These are phyloP conservation scores for Danaus melanippus DNA, from an alignment of 1,140 invertebrate genomes.

Conservation along the genomic window DNA sequence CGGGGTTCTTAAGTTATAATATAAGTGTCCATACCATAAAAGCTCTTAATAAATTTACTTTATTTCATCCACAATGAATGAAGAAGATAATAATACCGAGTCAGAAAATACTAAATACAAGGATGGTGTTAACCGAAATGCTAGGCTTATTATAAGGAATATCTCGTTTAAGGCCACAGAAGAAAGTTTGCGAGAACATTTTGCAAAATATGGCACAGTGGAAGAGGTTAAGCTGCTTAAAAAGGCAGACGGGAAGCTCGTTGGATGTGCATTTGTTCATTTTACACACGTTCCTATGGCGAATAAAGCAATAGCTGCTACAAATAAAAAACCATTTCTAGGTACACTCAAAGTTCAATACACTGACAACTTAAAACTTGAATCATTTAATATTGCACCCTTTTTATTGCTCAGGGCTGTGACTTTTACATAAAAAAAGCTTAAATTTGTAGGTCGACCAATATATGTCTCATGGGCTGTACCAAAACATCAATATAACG, in stretches of 20 bases:
- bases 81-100: conserved; percentile 26
- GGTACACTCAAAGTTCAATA: conserved; percentile 22
- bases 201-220: conserved; percentile 76
- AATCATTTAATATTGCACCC: no score
- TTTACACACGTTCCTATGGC: conserved; percentile 75
- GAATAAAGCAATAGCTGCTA: conserved; percentile 74
- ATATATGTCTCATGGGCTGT: conserved; percentile 53
- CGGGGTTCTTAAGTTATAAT: no score
- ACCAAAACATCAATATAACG: conserved; percentile 42
- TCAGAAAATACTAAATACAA: conserved; percentile 26
- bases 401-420: neutral
- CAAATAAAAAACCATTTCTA: conserved; percentile 56
- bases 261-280: conserved; percentile 82
- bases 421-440: neutral
- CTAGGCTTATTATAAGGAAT: conserved; percentile 55
- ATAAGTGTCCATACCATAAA: no score
- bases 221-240: conserved; percentile 77
- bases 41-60: no score
- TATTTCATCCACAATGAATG: conserved; percentile 21
- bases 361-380: no score
- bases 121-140: conserved; percentile 33
- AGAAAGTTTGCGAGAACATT: conserved; percentile 73
- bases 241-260: conserved; percentile 76
- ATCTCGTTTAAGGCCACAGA: conserved; percentile 74
- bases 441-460: conserved; percentile 37